Conservation (phyloP, 2,888 invertebrate genomes). For the Drosophila subquinaria region DNA sequence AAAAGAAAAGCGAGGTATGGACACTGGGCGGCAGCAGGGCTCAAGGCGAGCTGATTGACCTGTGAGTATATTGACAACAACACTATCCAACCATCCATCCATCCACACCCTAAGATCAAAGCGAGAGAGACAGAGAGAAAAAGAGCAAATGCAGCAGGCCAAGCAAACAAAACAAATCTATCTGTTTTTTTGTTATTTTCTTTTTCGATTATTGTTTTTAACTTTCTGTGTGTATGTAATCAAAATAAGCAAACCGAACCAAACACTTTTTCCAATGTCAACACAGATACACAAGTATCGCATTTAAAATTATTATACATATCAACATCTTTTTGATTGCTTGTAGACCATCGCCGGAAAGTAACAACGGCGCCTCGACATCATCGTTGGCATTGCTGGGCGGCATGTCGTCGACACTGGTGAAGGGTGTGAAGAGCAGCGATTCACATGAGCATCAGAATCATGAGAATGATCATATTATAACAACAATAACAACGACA, state of each 20-base stretch:
- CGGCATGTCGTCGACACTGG: conserved; percentile 62
- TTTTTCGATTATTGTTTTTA: conserved; percentile 13
- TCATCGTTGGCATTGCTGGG: conserved; percentile 54
- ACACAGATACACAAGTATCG: background rate
- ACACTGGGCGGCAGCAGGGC: conserved; percentile 83
- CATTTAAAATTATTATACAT: background rate
- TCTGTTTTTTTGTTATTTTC: background rate
- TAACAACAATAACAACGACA: conserved; percentile 12
- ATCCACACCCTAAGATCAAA: background rate
- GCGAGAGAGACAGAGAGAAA: background rate
- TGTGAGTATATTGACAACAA: conserved; percentile 80
- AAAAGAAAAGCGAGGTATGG: conserved; percentile 84
- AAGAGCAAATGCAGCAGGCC: conserved; percentile 25
- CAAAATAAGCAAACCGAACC: conserved; percentile 4
- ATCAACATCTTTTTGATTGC: background rate
- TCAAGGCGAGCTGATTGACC: conserved; percentile 78
- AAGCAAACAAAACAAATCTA: conserved; percentile 21
- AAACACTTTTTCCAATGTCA: background rate
- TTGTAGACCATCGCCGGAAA: conserved; percentile 48
- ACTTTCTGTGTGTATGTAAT: conserved; percentile 24
- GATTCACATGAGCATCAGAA: conserved; percentile 10
- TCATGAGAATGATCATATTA: conserved; percentile 18
- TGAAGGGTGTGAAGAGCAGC: conserved; percentile 29
- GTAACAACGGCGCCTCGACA: conserved; percentile 46
- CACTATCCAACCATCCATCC: background rate